These are phyloP conservation scores for Drosophila navojoa DNA, from an alignment of 1,140 invertebrate species.

Conservation along the genomic window DNA sequence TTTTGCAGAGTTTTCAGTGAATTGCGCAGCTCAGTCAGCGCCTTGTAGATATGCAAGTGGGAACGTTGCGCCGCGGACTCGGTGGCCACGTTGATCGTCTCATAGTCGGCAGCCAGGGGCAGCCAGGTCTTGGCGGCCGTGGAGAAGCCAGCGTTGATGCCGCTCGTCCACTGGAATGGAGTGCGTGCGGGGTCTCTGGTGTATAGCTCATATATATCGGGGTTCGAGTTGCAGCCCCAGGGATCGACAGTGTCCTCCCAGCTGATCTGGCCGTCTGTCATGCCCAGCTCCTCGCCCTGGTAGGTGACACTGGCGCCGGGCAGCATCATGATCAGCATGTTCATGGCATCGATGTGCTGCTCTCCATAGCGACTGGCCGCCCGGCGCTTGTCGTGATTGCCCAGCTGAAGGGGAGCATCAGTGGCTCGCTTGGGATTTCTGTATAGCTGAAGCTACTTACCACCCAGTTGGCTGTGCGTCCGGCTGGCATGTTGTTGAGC, in stretches of 20 bases:
- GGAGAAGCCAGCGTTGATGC: slow-evolving; percentile 85
- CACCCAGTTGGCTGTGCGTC: slow-evolving; percentile 86
- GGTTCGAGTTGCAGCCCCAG: slow-evolving; percentile 81
- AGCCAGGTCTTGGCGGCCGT: slow-evolving; percentile 86
- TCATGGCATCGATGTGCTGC: slow-evolving; percentile 87
- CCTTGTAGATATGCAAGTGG: slow-evolving; percentile 66
- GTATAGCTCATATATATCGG: slow-evolving; percentile 56
- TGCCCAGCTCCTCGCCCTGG: slow-evolving; percentile 86
- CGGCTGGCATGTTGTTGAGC: slow-evolving; percentile 86
- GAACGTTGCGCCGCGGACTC: slow-evolving; percentile 37
- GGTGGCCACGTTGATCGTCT: slow-evolving; percentile 69
- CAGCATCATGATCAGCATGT: slow-evolving; percentile 88
- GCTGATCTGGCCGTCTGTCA: slow-evolving; percentile 87
- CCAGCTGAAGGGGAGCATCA: too few species aligned
- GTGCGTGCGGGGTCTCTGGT: slow-evolving; percentile 89
- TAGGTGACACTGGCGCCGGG: slow-evolving; percentile 90
- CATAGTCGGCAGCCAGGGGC: slow-evolving; percentile 87
- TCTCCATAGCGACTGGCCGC: slow-evolving; percentile 86
- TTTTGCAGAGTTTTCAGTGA: slow-evolving; percentile 45
- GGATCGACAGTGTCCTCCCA: slow-evolving; percentile 85
- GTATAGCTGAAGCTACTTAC: too few species aligned
- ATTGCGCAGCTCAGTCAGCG: slow-evolving; percentile 36
- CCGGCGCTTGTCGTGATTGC: slow-evolving; percentile 87
- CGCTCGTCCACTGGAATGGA: slow-evolving; percentile 90
- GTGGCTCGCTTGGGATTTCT: too few species aligned